Base-by-base conservation (phyloP, 92 coral and sea anemone genomes). In the Hydrozoanthus gracilis region DNA sequence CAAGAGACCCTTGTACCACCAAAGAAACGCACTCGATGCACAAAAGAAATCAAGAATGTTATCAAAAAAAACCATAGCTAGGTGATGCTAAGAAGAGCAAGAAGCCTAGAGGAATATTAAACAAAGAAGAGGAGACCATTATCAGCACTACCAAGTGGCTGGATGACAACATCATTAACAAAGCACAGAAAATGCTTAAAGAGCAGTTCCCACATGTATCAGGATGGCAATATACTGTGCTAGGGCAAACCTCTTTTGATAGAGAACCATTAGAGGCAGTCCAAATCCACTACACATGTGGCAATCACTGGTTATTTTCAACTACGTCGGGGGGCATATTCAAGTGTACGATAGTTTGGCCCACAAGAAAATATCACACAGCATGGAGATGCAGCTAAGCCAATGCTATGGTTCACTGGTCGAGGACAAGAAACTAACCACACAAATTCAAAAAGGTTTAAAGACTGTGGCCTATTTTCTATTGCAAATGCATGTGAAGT, bases 271-370 rank as follows among this genome's bases (percentile, higher is more conserved):
- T 83, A 20, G 86, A 91, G 44, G 80, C 87, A 20, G 76, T 91
- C 68, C 89, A 88, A 62, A 86, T 84, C 61, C 94, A 91, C 77
- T 56, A 61, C 91, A 88, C 91, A 16, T 89, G 93, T 5, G n/a
- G 80, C 4, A 64, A 85, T 67, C 91, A 88, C 87, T 91, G 94
- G 94, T 91, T 91, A 16, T 91, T 86, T 75, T 83, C 91, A 35
- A 78, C 92, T 39, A 86, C 14, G 56, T 86, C 16, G 78, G 74
- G 65, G 77, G 68, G 51, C 74, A 50, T 27, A n/a, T 88, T 44
- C 66, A 78, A 60, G 91, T 88, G 79, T 88, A 83, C 82, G 86
- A 77, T 44, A 83, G 91, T 50, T 79, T 46, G 67, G 76, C 76
- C 78, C 58, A 75, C 35, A 64, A 87, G 73, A 54, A 79, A 47